Conservation (phyloP, 2,113 vertebrate species). For the Eidolon helvum region DNA sequence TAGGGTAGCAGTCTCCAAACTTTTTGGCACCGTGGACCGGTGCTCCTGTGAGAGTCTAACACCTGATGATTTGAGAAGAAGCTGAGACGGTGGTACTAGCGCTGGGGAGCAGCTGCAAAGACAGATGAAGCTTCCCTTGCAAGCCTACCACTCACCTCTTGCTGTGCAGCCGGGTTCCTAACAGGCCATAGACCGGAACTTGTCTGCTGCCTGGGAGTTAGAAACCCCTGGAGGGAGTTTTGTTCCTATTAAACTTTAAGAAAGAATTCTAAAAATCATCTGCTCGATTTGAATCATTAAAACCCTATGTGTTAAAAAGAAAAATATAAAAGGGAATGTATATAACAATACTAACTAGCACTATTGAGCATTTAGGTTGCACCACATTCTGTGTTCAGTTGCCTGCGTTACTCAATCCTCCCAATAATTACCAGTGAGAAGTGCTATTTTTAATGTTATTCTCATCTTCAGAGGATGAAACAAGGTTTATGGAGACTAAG, state of each 20-base stretch:
- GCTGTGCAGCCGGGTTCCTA: too few relatives aligned
- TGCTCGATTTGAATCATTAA: constrained; percentile 34
- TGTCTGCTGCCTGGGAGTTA: too few relatives aligned
- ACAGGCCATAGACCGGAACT: too few relatives aligned
- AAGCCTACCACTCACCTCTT: too few relatives aligned
- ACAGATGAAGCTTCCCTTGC: too few relatives aligned
- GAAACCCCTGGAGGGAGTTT: background rate
- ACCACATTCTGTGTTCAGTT: background rate
- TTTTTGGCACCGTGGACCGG: too few relatives aligned
- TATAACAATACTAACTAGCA: background rate
- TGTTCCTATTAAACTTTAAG: constrained; percentile 38
- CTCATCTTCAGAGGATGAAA: background rate
- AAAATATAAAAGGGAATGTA: background rate
- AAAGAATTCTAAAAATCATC: constrained; percentile 14
- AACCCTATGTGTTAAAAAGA: background rate
- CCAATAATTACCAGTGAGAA: background rate
- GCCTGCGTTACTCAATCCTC: background rate
- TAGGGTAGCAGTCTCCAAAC: background rate
- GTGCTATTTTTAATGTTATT: background rate
- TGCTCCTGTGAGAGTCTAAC: too few relatives aligned
- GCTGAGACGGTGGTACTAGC: too few relatives aligned
- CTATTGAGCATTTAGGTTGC: background rate
- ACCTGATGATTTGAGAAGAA: too few relatives aligned
- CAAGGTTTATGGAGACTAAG: background rate
- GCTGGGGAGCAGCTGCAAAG: too few relatives aligned